Percentiles rank a stretch among this genome's conserved stretches.
These are phyloP conservation scores for Drosophila melanocephala DNA, from an alignment of 2,888 invertebrate genomes.

Conservation along the genomic window DNA sequence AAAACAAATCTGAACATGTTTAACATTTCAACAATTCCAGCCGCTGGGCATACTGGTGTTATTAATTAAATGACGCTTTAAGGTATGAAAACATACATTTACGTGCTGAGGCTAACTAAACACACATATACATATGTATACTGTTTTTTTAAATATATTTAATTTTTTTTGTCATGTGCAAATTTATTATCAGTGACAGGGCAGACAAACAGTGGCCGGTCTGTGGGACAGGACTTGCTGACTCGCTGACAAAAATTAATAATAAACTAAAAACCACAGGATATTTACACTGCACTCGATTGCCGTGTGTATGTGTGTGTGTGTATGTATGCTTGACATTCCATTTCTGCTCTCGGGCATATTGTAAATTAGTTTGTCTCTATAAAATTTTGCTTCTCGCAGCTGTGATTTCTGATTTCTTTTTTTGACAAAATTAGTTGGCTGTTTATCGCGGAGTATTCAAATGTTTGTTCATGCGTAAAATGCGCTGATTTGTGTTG, in stretches of 20 bases:
- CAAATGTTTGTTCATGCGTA: constrained; percentile 63
- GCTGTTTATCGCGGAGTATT: constrained; percentile 62
- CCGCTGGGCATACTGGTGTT: constrained; percentile 41
- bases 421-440: constrained; percentile 58
- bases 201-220: constrained; percentile 51
- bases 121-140: not conserved
- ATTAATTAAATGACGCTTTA: constrained; percentile 75
- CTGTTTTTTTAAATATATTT: not conserved
- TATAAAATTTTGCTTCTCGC: constrained; percentile 21
- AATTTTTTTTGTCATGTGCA: constrained; percentile 36
- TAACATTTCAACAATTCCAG: constrained; percentile 19
- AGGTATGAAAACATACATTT: constrained; percentile 48
- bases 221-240: constrained; percentile 28
- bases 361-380: constrained; percentile 68
- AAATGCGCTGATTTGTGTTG: constrained; percentile 69
- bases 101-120: constrained; percentile 49
- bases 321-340: constrained; percentile 26
- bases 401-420: constrained; percentile 9
- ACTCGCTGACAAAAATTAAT: constrained; percentile 77
- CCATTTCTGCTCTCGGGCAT: constrained; percentile 45
- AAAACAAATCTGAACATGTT: constrained; percentile 42
- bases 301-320: constrained; percentile 18
- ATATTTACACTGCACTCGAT: constrained; percentile 78
- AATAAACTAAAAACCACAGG: constrained; percentile 79
- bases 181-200: constrained; percentile 79